A percentile compares a stretch with the other conserved stretches of the same genome.
These are phyloP conservation scores for Colletes gigas DNA, from an alignment of 1,140 invertebrate species.

Conservation along the genomic window DNA sequence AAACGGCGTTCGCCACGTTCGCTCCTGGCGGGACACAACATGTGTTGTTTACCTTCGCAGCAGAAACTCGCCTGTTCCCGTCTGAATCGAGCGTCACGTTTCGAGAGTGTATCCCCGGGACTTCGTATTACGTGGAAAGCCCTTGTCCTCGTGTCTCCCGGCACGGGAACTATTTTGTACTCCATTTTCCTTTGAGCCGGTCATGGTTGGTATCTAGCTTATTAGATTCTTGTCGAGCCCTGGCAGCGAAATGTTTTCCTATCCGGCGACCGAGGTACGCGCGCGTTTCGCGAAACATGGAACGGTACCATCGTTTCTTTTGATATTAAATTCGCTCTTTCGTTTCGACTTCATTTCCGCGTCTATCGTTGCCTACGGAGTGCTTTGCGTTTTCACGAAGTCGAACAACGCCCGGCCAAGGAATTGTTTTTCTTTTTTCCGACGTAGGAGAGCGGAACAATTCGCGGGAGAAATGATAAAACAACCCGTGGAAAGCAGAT, in stretches of 20 bases:
- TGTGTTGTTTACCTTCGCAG: neutral
- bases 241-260: conserved; percentile 34
- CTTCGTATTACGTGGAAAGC: neutral
- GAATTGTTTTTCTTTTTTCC: neutral
- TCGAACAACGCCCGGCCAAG: neutral
- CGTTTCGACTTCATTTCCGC: neutral
- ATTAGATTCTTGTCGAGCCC: conserved; percentile 51
- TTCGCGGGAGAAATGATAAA: neutral
- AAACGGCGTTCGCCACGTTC: neutral
- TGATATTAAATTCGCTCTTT: conserved; percentile 37
- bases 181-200: conserved; percentile 51
- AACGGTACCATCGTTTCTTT: neutral
- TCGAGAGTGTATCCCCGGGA: neutral
- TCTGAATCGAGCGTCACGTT: conserved; percentile 14
- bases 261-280: conserved; percentile 1
- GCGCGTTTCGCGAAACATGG: neutral
- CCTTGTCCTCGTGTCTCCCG: conserved; percentile 20
- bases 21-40: too few species aligned
- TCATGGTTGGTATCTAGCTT: conserved; percentile 46
- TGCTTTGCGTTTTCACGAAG: neutral
- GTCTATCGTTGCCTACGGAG: neutral
- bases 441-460: neutral
- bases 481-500: conserved; percentile 1
- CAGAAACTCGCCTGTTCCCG: neutral
- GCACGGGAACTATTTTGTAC: conserved; percentile 41